Evolutionary conservation across 1,140 invertebrate genomes (phyloP), one percentile per base, ranked within the genome.

Genomic region (Parasteatoda tepidariorum): DNA sequence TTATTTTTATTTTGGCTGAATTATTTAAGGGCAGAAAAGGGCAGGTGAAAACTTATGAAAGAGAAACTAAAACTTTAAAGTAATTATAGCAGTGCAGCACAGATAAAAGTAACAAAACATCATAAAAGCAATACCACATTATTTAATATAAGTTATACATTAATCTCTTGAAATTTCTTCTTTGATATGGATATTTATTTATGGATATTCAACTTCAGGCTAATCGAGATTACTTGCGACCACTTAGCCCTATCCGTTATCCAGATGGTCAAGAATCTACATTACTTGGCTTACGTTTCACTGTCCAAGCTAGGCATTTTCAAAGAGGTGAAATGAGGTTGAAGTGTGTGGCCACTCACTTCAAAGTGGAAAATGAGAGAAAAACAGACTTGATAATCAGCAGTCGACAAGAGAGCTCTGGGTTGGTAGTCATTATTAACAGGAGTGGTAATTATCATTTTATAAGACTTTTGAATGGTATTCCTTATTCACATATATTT

Each of bases 351-450:
- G 86, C 88, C 2, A 88, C 87, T 2, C 85, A 87, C 18, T 94
- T 93, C 2, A 93, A 93, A 1, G 91, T 95, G 0, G 95, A 95
- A 89, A 93, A 92, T 91, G 91, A 93, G 79, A 94, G 93, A 87
- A 95, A 95, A 86, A 94, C 96, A 88, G 94, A 95, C 86, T 94
- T 93, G 86, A 93, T 95, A 7, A 92, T 94, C 85, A 93, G 93
- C 55, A 93, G 93, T 54, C 81, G 30, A 55, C 91, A 92, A 30
- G 90, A 92, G 67, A 91, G 92, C 0, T 90, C 92, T 11, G 92
- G 48, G 22, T 48, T 41, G 13, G 62, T 54, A 26, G 54, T 79
- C 9, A 41, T 75, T 6, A 84, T 82, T n/a, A 64, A 79, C 24
- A 70, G 76, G 59, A 79, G 71, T 71, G 73, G 79, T 85, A 22